Percentiles rank a stretch among this genome's conserved stretches.
Evolutionary conservation across 2,113 vertebrate genomes (phyloP).

Genomic region (Cyanistes caeruleus): DNA sequence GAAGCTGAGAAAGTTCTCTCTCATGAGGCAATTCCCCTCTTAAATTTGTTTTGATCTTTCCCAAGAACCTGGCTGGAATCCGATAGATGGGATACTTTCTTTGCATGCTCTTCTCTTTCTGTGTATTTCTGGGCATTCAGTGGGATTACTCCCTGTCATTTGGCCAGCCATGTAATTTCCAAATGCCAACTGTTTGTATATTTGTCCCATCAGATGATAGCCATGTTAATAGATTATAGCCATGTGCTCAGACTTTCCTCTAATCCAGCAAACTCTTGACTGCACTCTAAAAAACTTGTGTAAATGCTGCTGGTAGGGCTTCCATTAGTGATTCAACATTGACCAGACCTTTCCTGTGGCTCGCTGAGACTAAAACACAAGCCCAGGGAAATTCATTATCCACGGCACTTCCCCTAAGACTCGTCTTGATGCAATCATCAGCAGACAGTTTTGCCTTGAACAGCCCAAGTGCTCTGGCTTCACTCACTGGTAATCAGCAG

Average conservation of each 20-base stretch:
- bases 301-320: background rate
- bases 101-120: background rate
- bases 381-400: background rate
- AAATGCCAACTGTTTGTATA: background rate
- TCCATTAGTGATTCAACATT: background rate
- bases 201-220: background rate
- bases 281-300: background rate
- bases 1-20: slow-evolving; percentile 36
- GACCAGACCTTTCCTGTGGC: background rate
- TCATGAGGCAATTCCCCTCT: slow-evolving; percentile 4
- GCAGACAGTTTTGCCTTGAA: background rate
- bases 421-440: background rate
- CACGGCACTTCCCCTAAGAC: background rate
- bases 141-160: background rate
- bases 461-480: background rate
- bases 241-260: background rate
- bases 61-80: background rate
- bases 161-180: background rate
- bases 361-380: background rate
- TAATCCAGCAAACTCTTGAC: background rate
- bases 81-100: background rate
- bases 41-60: slow-evolving; percentile 28
- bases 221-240: background rate
- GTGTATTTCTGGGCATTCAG: background rate
- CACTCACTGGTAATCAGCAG: background rate